Conservation (phyloP, 2,888 invertebrate genomes). For the Zonitis immaculata region DNA sequence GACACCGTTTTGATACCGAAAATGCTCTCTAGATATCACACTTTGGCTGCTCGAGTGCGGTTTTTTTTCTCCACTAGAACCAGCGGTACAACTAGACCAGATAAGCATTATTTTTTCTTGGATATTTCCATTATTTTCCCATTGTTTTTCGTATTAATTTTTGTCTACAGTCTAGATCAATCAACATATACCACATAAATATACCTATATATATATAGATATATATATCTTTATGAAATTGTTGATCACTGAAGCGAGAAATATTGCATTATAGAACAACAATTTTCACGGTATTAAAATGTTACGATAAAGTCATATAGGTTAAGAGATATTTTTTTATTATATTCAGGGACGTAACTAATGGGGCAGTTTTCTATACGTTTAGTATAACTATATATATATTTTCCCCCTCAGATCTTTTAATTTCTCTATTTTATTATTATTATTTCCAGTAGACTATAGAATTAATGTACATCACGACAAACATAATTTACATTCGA, state of each 20-base stretch:
- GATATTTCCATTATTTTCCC: not conserved
- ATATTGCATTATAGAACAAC: not conserved
- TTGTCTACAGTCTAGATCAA: not conserved
- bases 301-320: not conserved
- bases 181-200: not conserved
- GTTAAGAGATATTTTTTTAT: not conserved
- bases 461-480: slow-evolving; percentile 1
- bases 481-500: not conserved
- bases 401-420: too few relatives aligned
- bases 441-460: not conserved
- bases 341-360: not conserved
- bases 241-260: not conserved
- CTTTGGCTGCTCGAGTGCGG: too few relatives aligned
- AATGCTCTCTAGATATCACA: too few relatives aligned
- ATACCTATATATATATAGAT: too few relatives aligned
- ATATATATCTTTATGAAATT: too few relatives aligned
- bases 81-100: too few relatives aligned
- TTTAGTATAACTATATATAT: too few relatives aligned
- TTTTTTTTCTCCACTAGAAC: too few relatives aligned
- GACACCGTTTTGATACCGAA: too few relatives aligned
- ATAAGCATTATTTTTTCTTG: too few relatives aligned
- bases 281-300: not conserved
- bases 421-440: not conserved
- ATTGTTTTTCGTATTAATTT: too few relatives aligned
- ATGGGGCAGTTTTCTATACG: not conserved